Evolutionary conservation across 2,888 invertebrate species (phyloP), one percentile per base, ranked within the genome.

Genomic region (Protodeltote pygarga): DNA sequence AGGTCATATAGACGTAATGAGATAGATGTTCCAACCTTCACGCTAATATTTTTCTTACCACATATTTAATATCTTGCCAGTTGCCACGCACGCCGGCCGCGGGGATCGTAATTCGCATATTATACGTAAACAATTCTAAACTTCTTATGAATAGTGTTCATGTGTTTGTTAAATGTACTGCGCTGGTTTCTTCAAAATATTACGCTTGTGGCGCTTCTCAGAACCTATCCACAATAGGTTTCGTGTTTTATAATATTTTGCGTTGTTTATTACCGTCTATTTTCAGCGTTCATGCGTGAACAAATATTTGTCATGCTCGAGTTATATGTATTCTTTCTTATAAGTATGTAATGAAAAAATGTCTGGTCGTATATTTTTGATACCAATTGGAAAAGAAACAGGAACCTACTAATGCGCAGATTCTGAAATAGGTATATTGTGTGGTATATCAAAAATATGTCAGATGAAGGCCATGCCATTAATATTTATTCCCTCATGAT

Each of bases 121-220:
- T 58, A 60, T 53, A 38, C 46, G 51, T 61, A 61, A 67, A 62
- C 54, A 51, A 32, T 52, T 51, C 49, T 60, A 65, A n/a, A n/a
- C n/a, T n/a, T n/a, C n/a, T n/a, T n/a, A 68, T 61, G 62, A 60
- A 55, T 61, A 59, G 47, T 55, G 32, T 65, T 55, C 61, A 58
- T 60, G 49, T 52, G 53, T 45, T 50, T 50, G 60, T 62, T 46
- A 33, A 34, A 49, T 47, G 33, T 28, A 38, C 17, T 34, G 37
- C 41, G 20, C 23, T 17, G 4, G 44, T 46, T 54, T 21, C 37
- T 29, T 45, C 24, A 42, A 53, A n/a, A 65, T 50, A 55, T 39
- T 51, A 47, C 19, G 15, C 29, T 48, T 51, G 38, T 53, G 35
- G 47, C 42, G 33, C 37, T 58, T 66, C 66, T 58, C 34, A 55